Conservation (phyloP, 2,797 vertebrate genomes). For the Sebastes reedi region DNA sequence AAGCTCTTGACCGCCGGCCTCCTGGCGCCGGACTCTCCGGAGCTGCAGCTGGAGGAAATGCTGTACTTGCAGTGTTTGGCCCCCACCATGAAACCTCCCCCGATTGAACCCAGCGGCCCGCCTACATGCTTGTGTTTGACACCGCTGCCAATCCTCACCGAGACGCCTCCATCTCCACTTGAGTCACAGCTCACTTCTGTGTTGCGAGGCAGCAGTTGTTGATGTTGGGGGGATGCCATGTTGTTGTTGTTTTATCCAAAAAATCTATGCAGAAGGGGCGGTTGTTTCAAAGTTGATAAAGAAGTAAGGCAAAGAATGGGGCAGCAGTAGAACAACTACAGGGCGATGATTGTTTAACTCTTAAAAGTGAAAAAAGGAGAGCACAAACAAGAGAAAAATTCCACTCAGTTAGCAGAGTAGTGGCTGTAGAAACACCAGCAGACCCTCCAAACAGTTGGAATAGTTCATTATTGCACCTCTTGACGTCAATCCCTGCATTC, state of each 20-base stretch:
- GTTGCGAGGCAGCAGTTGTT: constrained; percentile 90
- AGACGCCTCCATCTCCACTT: constrained; percentile 89
- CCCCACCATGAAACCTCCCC: constrained; percentile 77
- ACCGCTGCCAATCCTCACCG: constrained; percentile 88
- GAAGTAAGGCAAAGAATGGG: constrained; percentile 47
- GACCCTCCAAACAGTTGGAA: constrained; percentile 62
- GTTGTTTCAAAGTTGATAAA: constrained; percentile 1
- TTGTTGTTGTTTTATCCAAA: constrained; percentile 2
- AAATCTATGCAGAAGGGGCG: not conserved
- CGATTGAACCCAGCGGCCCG: constrained; percentile 73
- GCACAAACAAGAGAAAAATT: constrained; percentile 19
- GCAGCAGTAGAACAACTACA: constrained; percentile 5
- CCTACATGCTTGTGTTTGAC: constrained; percentile 79
- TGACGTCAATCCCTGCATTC: constrained; percentile 80
- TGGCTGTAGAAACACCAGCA: constrained; percentile 49
- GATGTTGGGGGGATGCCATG: constrained; percentile 94
- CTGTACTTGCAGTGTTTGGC: constrained; percentile 93
- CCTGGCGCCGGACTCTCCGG: constrained; percentile 87
- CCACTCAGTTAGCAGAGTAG: constrained; percentile 31
- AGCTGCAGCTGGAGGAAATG: constrained; percentile 97
- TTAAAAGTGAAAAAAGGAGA: constrained; percentile 1
- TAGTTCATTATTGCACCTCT: constrained; percentile 65
- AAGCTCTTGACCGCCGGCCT: constrained; percentile 78
- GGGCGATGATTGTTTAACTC: not conserved
- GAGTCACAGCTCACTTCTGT: constrained; percentile 95